These are phyloP conservation scores for Danaus melanippus DNA, from an alignment of 1,140 invertebrate species.

Conservation along the genomic window DNA sequence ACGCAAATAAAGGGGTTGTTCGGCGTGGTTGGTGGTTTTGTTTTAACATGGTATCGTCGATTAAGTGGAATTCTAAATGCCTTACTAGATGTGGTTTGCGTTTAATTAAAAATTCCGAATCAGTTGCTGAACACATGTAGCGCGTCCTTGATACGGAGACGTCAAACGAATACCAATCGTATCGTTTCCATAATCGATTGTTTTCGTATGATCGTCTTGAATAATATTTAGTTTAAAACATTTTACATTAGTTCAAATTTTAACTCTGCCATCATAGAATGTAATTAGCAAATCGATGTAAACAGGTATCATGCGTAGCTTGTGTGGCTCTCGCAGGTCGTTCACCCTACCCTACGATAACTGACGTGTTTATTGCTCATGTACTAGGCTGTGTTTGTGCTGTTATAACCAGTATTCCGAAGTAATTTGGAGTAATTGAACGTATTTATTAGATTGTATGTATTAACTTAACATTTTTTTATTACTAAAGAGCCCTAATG, in stretches of 20 bases:
- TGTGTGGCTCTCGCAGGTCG: conserved; percentile 22
- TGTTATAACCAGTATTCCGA: conserved; percentile 14
- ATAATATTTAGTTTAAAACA: no score
- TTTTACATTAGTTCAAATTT: no score
- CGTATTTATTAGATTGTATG: background rate
- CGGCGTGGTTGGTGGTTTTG: conserved; percentile 37
- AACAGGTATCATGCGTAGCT: conserved; percentile 18
- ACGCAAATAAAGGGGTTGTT: conserved; percentile 4
- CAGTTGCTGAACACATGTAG: conserved; percentile 1
- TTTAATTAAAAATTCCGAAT: conserved; percentile 13
- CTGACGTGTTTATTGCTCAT: conserved; percentile 27
- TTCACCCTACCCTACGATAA: conserved; percentile 26
- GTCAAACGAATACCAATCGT: no score
- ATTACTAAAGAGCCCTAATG: background rate
- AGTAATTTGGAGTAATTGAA: conserved; percentile 12
- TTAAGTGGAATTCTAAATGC: conserved; percentile 45
- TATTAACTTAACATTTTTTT: conserved; percentile 2
- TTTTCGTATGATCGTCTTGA: no score
- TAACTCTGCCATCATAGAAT: conserved; percentile 6
- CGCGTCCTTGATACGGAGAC: background rate
- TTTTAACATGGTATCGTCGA: conserved; percentile 28
- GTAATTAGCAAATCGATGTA: conserved; percentile 25
- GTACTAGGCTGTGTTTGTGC: conserved; percentile 16
- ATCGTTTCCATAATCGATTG: no score
- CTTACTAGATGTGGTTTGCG: conserved; percentile 19